These are phyloP conservation scores for Sarotherodon lohbergeri DNA, from an alignment of 2,113 vertebrate genomes.

Conservation along the genomic window DNA sequence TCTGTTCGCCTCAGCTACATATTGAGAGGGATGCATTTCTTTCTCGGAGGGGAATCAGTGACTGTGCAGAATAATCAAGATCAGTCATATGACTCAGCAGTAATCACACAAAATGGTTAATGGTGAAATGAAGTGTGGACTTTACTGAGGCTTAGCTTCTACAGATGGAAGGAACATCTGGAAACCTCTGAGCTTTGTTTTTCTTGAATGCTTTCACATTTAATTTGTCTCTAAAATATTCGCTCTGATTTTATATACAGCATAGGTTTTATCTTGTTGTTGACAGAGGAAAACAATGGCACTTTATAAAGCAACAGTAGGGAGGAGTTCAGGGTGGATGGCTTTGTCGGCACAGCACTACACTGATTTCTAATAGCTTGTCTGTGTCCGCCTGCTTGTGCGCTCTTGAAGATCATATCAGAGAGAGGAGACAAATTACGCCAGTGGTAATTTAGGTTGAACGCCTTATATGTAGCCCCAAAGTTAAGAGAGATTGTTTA, in stretches of 20 bases:
- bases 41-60: not conserved
- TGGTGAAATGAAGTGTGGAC: constrained; percentile 8
- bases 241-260: not conserved
- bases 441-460: not conserved
- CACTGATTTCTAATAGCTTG: not conserved
- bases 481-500: not conserved
- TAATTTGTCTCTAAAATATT: not conserved
- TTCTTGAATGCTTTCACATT: not conserved
- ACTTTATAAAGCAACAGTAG: not conserved
- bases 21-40: not conserved
- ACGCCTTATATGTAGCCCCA: not conserved
- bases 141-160: not conserved
- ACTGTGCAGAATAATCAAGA: constrained; percentile 33
- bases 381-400: not conserved
- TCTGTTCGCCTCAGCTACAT: not conserved
- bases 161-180: not conserved
- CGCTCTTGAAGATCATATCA: not conserved
- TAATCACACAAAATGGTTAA: constrained; percentile 15
- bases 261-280: not conserved
- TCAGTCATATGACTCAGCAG: constrained; percentile 29
- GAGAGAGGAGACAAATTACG: not conserved
- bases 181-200: not conserved
- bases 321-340: not conserved
- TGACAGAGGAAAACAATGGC: not conserved
- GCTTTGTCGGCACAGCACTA: not conserved